Percentiles rank a stretch among this genome's conserved stretches.
These are phyloP conservation scores for Thysanoteuthis rhombus DNA, from an alignment of 2,888 invertebrate genomes.

Conservation along the genomic window DNA sequence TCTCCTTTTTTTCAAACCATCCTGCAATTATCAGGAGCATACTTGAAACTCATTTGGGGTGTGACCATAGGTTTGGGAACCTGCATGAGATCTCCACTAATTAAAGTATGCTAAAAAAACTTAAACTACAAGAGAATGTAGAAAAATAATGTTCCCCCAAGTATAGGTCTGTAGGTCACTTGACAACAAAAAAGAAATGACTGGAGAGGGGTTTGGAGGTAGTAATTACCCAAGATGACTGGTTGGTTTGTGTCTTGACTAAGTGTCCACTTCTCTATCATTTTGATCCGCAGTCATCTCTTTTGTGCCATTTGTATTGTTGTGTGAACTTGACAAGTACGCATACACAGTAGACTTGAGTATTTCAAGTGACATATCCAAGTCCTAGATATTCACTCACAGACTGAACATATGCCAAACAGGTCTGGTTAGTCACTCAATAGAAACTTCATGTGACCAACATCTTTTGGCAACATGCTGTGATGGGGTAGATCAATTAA, in stretches of 20 bases:
- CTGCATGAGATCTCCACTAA: too few relatives aligned
- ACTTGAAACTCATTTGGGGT: too few relatives aligned
- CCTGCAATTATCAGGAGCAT: too few relatives aligned
- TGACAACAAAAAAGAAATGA: neutral
- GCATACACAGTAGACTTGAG: neutral
- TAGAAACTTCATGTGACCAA: too few relatives aligned
- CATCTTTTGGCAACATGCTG: too few relatives aligned
- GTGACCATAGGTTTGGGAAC: too few relatives aligned
- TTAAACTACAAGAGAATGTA: neutral
- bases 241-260: neutral
- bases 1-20: too few relatives aligned
- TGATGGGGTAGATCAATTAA: too few relatives aligned
- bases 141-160: neutral
- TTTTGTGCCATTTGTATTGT: neutral
- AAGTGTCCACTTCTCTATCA: conserved; percentile 12
- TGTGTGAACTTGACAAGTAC: neutral
- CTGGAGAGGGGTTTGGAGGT: neutral
- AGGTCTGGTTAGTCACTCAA: too few relatives aligned
- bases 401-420: neutral
- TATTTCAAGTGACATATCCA: neutral
- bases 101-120: neutral
- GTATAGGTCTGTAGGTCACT: neutral
- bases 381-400: neutral
- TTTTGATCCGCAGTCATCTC: neutral
- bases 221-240: neutral